A percentile compares a stretch with the other conserved stretches of the same genome.
These are phyloP conservation scores for Aptenodytes forsteri DNA, from an alignment of 2,113 vertebrate genomes.

Conservation along the genomic window DNA sequence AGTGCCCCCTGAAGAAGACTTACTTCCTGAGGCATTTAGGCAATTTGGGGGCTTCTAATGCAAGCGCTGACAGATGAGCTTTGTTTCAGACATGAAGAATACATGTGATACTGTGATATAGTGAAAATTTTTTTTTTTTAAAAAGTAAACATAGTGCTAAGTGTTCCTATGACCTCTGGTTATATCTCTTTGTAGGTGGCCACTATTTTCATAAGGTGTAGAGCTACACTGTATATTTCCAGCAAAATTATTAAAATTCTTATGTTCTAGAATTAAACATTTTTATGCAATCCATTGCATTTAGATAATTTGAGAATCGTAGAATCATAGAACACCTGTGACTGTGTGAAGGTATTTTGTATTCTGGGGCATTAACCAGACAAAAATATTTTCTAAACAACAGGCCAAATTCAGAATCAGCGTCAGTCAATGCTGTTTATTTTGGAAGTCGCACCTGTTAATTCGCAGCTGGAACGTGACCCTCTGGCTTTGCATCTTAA, in stretches of 20 bases:
- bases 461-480: background rate
- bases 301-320: background rate
- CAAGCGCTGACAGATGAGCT: background rate
- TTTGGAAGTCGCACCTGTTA: background rate
- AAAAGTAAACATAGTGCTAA: background rate
- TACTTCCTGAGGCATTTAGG: background rate
- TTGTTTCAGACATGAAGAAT: background rate
- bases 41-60: background rate
- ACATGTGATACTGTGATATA: fast-evolving
- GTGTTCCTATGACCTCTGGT: background rate
- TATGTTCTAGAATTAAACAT: background rate
- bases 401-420: background rate
- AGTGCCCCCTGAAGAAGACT: background rate
- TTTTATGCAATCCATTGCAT: background rate
- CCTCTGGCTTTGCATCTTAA: background rate
- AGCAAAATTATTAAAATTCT: background rate
- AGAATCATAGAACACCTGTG: background rate
- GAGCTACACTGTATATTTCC: background rate
- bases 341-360: background rate
- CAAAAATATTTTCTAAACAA: background rate
- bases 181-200: background rate
- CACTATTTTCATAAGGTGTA: background rate
- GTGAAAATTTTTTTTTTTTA: background rate
- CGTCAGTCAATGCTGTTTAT: background rate
- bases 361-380: background rate